Evolutionary conservation across 2,888 invertebrate genomes (phyloP), one percentile per base, ranked within the genome.

Genomic region (Lithophane leautieri): DNA sequence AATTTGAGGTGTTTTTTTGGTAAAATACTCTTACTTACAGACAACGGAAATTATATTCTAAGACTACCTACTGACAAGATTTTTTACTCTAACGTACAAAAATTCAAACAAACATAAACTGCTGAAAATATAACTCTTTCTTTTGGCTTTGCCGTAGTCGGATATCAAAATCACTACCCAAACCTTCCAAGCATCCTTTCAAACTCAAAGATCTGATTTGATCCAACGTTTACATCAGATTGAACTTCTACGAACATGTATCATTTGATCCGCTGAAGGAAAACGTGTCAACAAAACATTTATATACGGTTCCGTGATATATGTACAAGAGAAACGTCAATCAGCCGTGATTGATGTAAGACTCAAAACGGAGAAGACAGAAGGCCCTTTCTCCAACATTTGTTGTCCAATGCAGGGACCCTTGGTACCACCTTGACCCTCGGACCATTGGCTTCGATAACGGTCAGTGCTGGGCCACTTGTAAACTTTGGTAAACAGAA

Each of bases 291-390:
- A 84, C 81, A 73, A 76, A 73, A 81, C 81, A 81, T 83, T 83
- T 70, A 50, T 67, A 61, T 70, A 58, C 66, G 56, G 22, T 16
- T 22, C 44, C 14, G 28, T 69, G 77, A 82, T 69, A 61, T 70
- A 78, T 78, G 65, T 74, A 74, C 56, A 56, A 34, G 69, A 34
- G 71, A 74, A 82, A 74, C 50, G 81, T 82, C 81, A 82, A 83
- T 82, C 81, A 71, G 34, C 8, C 52, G 40, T 67, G 79, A 78
- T 78, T 58, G 78, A 70, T 68, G 65, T 75, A 12, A 28, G 14
- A 6, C n/a, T 25, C 19, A 16, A 16, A 1, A 56, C n/a, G 16
- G 40, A 1, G 6, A 25, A 42, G 6, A 28, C 58, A 81, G 78
- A 76, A 82, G 82, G 62, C 2, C 1, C 34, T n/a, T 19, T 16